phyloP scores from a whole-genome alignment of 2,113 vertebrate species.

The Grus americana region DNA sequence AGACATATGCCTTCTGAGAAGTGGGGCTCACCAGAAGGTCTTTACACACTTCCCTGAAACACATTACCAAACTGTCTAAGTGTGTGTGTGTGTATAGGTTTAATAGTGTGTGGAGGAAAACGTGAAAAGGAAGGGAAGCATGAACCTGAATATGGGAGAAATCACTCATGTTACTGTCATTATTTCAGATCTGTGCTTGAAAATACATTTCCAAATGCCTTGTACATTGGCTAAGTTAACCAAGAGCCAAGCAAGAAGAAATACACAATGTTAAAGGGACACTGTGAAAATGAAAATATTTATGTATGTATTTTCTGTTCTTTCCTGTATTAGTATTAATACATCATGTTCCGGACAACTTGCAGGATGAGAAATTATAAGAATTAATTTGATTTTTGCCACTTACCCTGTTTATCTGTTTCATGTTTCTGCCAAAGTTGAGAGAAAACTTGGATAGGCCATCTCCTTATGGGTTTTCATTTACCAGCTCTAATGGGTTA shows the following conservation, averaged over 20 bases:
- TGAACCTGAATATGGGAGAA: background rate
- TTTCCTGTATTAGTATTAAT: background rate
- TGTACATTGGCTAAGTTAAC: background rate
- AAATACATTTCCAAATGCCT: background rate
- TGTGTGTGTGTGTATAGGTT: background rate
- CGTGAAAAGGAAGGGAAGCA: background rate
- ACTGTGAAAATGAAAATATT: background rate
- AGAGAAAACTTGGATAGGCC: background rate
- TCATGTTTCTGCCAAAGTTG: background rate
- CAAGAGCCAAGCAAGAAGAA: background rate
- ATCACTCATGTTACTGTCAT: background rate
- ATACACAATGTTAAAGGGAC: background rate
- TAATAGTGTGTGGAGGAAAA: background rate
- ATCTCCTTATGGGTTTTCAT: background rate
- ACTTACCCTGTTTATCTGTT: background rate
- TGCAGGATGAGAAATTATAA: background rate
- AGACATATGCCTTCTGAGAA: background rate
- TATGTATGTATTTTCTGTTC: background rate
- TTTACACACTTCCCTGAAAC: constrained; percentile 29
- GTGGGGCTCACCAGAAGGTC: background rate
- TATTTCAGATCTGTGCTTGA: constrained; percentile 10
- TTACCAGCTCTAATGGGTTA: background rate
- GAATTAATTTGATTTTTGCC: background rate
- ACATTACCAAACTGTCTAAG: background rate
- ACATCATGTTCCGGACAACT: background rate